These are phyloP conservation scores for Drosophila atripex DNA, from an alignment of 2,888 invertebrate species.

Conservation along the genomic window DNA sequence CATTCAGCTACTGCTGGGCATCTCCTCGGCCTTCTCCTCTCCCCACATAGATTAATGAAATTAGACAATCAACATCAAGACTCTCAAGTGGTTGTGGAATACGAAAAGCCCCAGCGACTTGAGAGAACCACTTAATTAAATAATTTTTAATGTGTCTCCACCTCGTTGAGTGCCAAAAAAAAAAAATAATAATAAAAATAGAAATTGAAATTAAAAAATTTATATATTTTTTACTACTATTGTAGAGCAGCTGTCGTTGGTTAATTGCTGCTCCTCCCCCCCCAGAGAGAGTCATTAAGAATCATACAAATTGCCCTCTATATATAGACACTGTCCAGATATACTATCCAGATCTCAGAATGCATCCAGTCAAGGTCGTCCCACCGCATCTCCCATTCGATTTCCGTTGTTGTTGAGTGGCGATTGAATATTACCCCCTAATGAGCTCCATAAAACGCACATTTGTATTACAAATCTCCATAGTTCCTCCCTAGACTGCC, in stretches of 20 bases:
- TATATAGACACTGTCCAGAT: constrained; percentile 1
- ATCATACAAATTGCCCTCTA: constrained; percentile 51
- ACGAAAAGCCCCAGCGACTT: neutral
- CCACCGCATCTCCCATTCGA: constrained; percentile 6
- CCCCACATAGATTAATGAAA: constrained; percentile 65
- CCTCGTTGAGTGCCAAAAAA: constrained; percentile 37
- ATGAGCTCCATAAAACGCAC: constrained; percentile 39
- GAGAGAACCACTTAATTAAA: constrained; percentile 73
- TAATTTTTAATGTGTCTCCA: constrained; percentile 71
- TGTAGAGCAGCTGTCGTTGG: constrained; percentile 67
- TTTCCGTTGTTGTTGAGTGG: constrained; percentile 38
- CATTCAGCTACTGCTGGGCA: constrained; percentile 41
- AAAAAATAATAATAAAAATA: constrained; percentile 4
- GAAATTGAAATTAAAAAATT: neutral
- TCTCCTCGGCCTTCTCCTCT: neutral
- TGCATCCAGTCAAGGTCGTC: constrained; percentile 27
- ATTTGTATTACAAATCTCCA: constrained; percentile 2
- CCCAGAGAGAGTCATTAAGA: constrained; percentile 58
- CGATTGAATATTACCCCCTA: constrained; percentile 29
- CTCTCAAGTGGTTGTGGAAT: constrained; percentile 43
- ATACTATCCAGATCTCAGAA: constrained; percentile 3
- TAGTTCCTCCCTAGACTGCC: constrained; percentile 15
- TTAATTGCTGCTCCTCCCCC: constrained; percentile 61
- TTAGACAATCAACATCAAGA: constrained; percentile 68
- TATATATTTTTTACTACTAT: constrained; percentile 24